phyloP scores from a whole-genome alignment of 1,140 invertebrate genomes.

The Antheraea mylitta region DNA sequence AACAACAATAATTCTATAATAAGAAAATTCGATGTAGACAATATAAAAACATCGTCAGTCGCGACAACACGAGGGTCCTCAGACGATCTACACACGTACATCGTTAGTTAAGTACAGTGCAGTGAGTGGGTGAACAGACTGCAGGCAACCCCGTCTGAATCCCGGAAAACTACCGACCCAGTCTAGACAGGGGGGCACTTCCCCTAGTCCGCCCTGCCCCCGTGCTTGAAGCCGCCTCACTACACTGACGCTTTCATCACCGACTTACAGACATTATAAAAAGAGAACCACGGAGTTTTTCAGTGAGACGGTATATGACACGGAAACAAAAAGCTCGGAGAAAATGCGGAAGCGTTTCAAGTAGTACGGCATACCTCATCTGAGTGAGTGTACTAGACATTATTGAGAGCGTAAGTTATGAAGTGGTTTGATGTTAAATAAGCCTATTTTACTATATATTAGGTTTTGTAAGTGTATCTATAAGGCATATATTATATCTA shows the following conservation, averaged over 20 bases:
- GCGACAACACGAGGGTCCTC: constrained; percentile 60
- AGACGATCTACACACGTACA: constrained; percentile 53
- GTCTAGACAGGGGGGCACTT: constrained; percentile 77
- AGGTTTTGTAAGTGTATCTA: not conserved
- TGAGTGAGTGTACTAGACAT: not conserved
- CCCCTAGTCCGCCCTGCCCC: constrained; percentile 38
- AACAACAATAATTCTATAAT: not conserved
- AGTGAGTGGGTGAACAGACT: constrained; percentile 72
- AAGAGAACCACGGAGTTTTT: constrained; percentile 66
- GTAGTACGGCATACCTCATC: not conserved
- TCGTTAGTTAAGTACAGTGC: constrained; percentile 53
- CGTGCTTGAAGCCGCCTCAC: constrained; percentile 25
- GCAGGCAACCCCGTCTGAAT: constrained; percentile 75
- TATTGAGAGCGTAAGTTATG: not conserved
- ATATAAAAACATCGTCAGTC: constrained; percentile 65
- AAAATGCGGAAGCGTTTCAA: constrained; percentile 32
- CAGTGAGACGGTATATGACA: constrained; percentile 52
- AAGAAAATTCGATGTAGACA: constrained; percentile 25
- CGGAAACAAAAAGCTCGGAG: constrained; percentile 44
- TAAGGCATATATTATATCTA: not conserved
- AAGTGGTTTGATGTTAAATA: not conserved
- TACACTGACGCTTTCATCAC: constrained; percentile 70
- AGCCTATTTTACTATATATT: not conserved
- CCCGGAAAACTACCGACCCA: constrained; percentile 78
- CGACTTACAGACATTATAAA: constrained; percentile 75